These are phyloP conservation scores for Leptinotarsa undecemlineata DNA, from an alignment of 1,140 invertebrate genomes.

Conservation along the genomic window DNA sequence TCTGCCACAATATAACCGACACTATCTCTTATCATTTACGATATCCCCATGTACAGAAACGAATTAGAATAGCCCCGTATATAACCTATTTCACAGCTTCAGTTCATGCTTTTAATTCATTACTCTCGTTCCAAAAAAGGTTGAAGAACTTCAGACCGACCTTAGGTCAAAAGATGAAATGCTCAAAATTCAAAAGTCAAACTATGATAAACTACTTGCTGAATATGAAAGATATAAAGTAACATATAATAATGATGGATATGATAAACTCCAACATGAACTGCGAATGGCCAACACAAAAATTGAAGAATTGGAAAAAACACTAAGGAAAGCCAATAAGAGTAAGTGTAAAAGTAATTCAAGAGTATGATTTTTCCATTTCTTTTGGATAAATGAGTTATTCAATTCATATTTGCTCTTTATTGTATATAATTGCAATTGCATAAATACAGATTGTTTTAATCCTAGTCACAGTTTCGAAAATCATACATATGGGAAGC, in stretches of 20 bases:
- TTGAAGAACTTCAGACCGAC: slow-evolving; percentile 32
- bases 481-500: no score
- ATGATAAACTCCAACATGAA: slow-evolving; percentile 32
- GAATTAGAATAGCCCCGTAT: no score
- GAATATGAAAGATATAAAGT: slow-evolving; percentile 39
- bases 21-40: no score
- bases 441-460: no score
- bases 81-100: no score
- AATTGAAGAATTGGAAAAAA: slow-evolving; percentile 38
- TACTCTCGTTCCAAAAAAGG: slow-evolving; percentile 23
- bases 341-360: slow-evolving; percentile 27
- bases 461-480: no score
- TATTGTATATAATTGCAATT: no score
- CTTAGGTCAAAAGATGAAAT: slow-evolving; percentile 35
- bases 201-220: slow-evolving; percentile 30
- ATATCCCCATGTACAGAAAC: no score
- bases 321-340: slow-evolving; percentile 41
- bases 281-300: slow-evolving; percentile 26
- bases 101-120: neutral
- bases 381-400: no score
- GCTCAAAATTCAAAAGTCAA: slow-evolving; percentile 25
- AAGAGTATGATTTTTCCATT: no score
- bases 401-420: no score
- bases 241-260: slow-evolving; percentile 35
- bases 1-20: no score